Percentiles rank a stretch among this genome's conserved stretches.
phyloP scores from a whole-genome alignment of 2,113 vertebrate genomes.

The Picathartes gymnocephalus region DNA sequence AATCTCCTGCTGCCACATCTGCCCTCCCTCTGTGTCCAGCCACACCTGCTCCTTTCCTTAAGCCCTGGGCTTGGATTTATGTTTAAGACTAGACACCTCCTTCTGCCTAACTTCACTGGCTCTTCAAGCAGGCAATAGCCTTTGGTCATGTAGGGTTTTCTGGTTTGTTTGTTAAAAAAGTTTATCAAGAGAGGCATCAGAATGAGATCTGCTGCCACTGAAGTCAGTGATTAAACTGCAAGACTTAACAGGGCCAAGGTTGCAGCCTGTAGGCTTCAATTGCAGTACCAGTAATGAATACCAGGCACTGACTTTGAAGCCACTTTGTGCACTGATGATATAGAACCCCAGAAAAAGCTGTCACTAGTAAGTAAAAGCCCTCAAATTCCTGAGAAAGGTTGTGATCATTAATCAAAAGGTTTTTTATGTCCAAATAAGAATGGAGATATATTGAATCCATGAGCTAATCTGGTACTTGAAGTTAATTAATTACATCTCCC shows the following conservation, averaged over 20 bases:
- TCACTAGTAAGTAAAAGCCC: neutral
- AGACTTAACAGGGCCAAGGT: neutral
- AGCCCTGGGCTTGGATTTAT: neutral
- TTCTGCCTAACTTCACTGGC: neutral
- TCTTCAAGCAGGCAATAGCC: neutral
- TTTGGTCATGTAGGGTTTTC: neutral
- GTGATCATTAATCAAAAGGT: slow-evolving; percentile 21
- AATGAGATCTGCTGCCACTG: neutral
- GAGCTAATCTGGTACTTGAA: slow-evolving; percentile 35
- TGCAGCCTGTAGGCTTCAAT: neutral
- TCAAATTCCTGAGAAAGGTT: slow-evolving; percentile 18
- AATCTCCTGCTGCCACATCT: neutral
- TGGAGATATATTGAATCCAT: slow-evolving; percentile 12
- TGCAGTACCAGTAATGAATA: neutral
- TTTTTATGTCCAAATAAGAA: neutral
- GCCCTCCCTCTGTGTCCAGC: neutral
- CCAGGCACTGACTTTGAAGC: slow-evolving; percentile 4
- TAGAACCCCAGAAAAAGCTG: neutral
- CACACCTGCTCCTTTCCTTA: neutral
- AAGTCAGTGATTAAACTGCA: neutral
- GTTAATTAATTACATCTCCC: slow-evolving; percentile 38
- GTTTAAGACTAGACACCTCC: neutral
- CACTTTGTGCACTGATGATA: neutral
- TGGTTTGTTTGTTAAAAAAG: neutral
- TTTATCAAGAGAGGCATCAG: neutral